A percentile compares a stretch with the other conserved stretches of the same genome.
These are phyloP conservation scores for Hydractinia echinata DNA, from an alignment of 30 jellyfish, hydroid and myxozoan genomes.

Conservation along the genomic window DNA sequence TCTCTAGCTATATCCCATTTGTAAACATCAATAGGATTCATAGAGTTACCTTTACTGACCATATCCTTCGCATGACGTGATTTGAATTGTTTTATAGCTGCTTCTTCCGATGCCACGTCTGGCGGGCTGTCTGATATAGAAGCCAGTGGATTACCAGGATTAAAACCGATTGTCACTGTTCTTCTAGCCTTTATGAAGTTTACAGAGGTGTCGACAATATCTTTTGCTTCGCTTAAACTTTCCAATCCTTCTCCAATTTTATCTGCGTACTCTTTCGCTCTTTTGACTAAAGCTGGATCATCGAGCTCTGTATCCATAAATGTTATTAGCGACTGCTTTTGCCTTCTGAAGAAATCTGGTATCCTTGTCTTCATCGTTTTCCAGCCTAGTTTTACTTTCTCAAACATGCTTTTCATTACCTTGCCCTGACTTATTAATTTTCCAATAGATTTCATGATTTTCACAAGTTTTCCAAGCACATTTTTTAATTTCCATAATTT, in stretches of 20 bases:
- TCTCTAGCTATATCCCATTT: constrained; percentile 36
- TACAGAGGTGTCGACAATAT: constrained; percentile 17
- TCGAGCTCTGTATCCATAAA: background rate
- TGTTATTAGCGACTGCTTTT: background rate
- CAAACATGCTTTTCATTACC: background rate
- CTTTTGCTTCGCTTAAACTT: background rate
- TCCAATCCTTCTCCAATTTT: background rate
- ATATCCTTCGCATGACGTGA: background rate
- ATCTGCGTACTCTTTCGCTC: background rate
- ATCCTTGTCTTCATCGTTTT: constrained; percentile 11
- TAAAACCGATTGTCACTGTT: background rate
- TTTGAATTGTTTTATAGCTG: background rate
- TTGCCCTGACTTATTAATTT: constrained; percentile 8
- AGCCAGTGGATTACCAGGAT: constrained; percentile 16
- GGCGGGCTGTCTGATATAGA: too few species aligned
- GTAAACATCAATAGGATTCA: constrained; percentile 21
- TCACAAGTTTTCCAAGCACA: background rate
- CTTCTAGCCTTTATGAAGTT: constrained; percentile 16
- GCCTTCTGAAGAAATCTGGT: background rate
- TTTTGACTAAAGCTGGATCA: background rate
- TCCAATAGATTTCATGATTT: constrained; percentile 20
- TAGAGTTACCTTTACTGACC: background rate
- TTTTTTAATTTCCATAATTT: background rate
- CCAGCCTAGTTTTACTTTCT: background rate
- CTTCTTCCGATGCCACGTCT: constrained; percentile 26